Evolutionary conservation across 2,797 vertebrate genomes (phyloP), one percentile per base, ranked within the genome.

Genomic region (Remorina albescens): DNA sequence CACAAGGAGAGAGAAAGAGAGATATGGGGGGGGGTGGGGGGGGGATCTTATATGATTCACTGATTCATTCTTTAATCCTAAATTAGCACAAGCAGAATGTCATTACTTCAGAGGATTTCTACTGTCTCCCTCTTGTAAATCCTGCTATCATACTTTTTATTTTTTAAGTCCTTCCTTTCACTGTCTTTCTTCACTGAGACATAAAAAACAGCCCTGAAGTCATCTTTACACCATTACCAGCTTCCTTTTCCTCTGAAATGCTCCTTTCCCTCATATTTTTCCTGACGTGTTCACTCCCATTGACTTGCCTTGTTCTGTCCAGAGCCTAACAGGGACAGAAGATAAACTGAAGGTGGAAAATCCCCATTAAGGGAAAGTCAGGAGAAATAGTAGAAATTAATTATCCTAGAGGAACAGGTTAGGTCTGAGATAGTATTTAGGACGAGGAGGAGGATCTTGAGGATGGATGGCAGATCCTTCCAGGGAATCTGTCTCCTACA

Each of bases 401-500:
- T 67, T 32, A 47, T 67, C 54, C 18, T 63, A 56, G 10, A 25
- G 62, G 37, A 65, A 62, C 23, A 21, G 16, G 37, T 71, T 67
- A 61, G 66, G 62, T 71, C 19, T 47, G 57, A n/a, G n/a, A n/a
- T n/a, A n/a, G 60, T 63, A 55, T 76, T 73, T 71, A 66, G 65
- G 46, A 63, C 39, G 44, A 74, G 54, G 63, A 78, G 76, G 60
- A 56, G 70, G 32, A 86, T 53, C 47, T 70, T 57, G 18, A 78
- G 67, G 69, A 81, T 78, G 50, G 30, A 83, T 86, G 78, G 65
- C 69, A 51, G 65, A 82, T 64, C 63, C 65, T 84, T 84, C 73
- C 76, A 73, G 77, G 79, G 64, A 84, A 83, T 83, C 51, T 84
- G 70, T 87, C 75, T 89, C 71, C 78, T 76, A 71, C 81, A 74